Percentiles rank a stretch among this genome's conserved stretches.
These are phyloP conservation scores for Scaptomyza polygonia DNA, from an alignment of 2,888 invertebrate genomes.

Conservation along the genomic window DNA sequence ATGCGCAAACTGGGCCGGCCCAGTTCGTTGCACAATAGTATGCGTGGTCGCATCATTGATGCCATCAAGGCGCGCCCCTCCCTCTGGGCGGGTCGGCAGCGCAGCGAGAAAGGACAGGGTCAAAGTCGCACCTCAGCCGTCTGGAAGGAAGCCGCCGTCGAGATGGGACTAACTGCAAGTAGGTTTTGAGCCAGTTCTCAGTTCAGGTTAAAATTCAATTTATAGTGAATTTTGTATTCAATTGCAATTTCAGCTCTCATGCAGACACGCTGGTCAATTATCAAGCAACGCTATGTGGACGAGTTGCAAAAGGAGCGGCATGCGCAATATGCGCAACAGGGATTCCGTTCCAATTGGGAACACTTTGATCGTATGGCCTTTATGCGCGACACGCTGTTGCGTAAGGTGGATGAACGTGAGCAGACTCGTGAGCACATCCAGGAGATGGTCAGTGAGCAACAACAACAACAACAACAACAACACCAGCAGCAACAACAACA, in stretches of 20 bases:
- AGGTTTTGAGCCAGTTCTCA: constrained; percentile 56
- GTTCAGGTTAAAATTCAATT: too few relatives aligned
- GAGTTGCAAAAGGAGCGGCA: constrained; percentile 82
- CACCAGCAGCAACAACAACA: constrained; percentile 55
- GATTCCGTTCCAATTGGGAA: constrained; percentile 81
- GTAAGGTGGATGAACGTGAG: constrained; percentile 81
- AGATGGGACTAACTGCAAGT: constrained; percentile 81
- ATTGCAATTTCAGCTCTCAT: constrained; percentile 70
- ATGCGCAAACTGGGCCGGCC: constrained; percentile 80
- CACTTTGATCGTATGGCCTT: constrained; percentile 82
- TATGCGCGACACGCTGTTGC: constrained; percentile 79
- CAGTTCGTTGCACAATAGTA: constrained; percentile 81
- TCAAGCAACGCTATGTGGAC: constrained; percentile 81
- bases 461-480: constrained; percentile 74
- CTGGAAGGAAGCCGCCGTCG: constrained; percentile 81
- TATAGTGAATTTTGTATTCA: neutral
- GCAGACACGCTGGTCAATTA: constrained; percentile 82
- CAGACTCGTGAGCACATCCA: constrained; percentile 82
- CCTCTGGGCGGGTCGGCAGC: constrained; percentile 80
- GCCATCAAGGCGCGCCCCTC: constrained; percentile 80
- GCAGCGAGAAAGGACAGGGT: constrained; percentile 76
- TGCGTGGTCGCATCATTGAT: constrained; percentile 82
- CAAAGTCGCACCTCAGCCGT: constrained; percentile 82
- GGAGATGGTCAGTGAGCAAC: constrained; percentile 82
- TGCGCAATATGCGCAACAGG: constrained; percentile 73